Evolutionary conservation across 2,113 vertebrate species (phyloP), one percentile per base, ranked within the genome.

Genomic region (Aramus guarauna): DNA sequence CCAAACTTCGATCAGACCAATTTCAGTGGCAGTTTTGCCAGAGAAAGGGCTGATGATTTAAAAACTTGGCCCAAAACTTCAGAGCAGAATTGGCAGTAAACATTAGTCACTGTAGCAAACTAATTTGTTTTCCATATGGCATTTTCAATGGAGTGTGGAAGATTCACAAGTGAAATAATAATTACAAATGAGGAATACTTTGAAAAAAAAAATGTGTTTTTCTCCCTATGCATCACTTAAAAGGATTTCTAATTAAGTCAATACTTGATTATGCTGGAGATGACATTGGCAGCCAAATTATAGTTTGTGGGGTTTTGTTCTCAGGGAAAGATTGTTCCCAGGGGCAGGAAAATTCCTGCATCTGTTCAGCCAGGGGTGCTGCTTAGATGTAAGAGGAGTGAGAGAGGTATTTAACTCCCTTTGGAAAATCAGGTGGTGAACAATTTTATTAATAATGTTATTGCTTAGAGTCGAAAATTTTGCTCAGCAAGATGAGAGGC

Each of bases 191-290:
- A 97, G 92, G 81, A 92, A 94, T 84, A 83, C 94, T 97, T 96
- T 64, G 95, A 85, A 95, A 69, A 62, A 85, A 95, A 91, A 93
- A 78, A 81, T 5, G 63, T 48, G 13, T 34, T 97, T 97, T 96
- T 96, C 92, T 92, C 95, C 88, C 95, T 85, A 3, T 90, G 94
- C 96, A 97, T 97, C 96, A 93, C 94, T 96, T 92, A 84, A 92
- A 97, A 95, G 79, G 88, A 94, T 96, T 97, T 98, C 96, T 97
- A 96, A 94, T 98, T 98, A 97, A 98, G 90, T 96, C 85, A 92
- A 86, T 82, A 95, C 72, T 94, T 78, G 48, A 94, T 98, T 97
- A 97, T 89, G 73, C 93, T 95, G 84, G 86, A 94, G 93, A 94
- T 95, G 95, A 95, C 82, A 93, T 72, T 94, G 93, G 89, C 96